Evolutionary conservation across 2,113 vertebrate genomes (phyloP).

Genomic region (Gallinago media): DNA sequence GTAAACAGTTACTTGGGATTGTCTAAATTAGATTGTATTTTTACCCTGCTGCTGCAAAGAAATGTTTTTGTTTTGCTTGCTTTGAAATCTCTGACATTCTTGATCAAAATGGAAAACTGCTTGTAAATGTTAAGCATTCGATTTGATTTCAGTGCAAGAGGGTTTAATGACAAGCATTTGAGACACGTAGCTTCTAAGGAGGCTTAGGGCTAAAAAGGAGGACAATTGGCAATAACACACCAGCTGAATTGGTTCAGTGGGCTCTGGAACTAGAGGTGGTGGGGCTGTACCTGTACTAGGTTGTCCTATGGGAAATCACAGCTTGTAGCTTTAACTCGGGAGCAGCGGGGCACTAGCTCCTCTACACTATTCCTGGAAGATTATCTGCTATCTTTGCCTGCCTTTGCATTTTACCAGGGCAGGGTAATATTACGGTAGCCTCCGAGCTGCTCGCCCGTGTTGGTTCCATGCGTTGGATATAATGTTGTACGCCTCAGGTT

Average conservation of each 20-base stretch:
- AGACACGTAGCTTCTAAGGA: neutral
- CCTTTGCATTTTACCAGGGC: neutral
- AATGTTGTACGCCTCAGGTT: neutral
- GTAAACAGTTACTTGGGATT: neutral
- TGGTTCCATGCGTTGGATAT: rapidly evolving
- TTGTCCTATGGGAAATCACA: neutral
- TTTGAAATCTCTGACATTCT: neutral
- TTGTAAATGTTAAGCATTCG: neutral
- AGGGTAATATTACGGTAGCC: neutral
- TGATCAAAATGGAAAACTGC: neutral
- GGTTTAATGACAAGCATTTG: neutral
- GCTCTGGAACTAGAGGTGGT: neutral
- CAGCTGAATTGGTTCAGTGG: neutral
- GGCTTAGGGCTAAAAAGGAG: neutral
- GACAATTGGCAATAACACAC: neutral
- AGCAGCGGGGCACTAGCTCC: neutral
- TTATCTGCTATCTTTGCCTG: neutral
- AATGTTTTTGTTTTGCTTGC: neutral
- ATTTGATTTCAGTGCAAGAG: neutral
- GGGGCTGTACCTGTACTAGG: neutral
- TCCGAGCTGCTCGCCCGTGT: neutral
- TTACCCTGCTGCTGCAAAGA: neutral
- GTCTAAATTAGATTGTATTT: neutral
- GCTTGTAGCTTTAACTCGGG: neutral
- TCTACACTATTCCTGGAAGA: neutral